Conservation (phyloP, 2,888 invertebrate genomes). For the Microctonus hyperodae region DNA sequence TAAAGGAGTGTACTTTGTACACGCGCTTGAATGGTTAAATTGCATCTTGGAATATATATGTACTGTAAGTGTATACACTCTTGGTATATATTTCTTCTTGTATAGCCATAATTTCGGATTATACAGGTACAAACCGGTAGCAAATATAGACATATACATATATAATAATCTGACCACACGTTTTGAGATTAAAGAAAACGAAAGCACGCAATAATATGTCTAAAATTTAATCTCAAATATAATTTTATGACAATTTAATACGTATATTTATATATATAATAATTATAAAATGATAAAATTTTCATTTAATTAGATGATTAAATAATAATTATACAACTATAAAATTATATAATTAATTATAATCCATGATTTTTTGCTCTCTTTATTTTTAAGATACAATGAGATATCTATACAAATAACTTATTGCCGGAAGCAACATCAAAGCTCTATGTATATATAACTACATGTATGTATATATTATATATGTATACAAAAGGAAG, state of each 20-base stretch:
- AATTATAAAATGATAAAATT: not conserved
- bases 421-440: conserved; percentile 4
- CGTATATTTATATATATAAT: not conserved
- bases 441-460: not conserved
- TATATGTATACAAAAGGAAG: not conserved
- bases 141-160: not conserved
- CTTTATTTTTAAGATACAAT: not conserved
- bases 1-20: not conserved
- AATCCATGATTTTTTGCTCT: not conserved
- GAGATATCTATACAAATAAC: not conserved
- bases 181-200: not conserved
- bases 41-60: not conserved
- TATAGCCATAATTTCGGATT: not conserved
- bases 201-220: not conserved
- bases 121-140: conserved; percentile 1
- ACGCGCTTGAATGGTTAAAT: not conserved
- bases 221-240: not conserved
- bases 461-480: too few species aligned
- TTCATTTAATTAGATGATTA: not conserved
- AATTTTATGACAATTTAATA: not conserved
- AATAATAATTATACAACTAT: not conserved
- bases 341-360: not conserved
- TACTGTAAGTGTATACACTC: not conserved
- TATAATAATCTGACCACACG: not conserved
- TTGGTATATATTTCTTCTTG: not conserved